Conservation (phyloP, 1,140 invertebrate genomes). For the Cydia pomonella region DNA sequence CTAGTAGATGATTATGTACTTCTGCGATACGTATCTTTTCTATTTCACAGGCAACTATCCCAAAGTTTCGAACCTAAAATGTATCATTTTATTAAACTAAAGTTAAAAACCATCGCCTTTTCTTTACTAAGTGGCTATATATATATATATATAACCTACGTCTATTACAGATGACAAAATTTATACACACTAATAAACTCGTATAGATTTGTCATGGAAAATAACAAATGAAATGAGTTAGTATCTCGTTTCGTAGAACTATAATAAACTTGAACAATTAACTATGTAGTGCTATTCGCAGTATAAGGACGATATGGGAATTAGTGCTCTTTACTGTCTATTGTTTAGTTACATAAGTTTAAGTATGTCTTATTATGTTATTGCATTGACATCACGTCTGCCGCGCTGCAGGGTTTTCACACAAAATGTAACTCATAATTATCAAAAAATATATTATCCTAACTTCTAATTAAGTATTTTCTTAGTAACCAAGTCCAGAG, state of each 20-base stretch:
- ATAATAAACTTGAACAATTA: not conserved
- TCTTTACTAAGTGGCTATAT: not conserved
- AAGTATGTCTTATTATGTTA: not conserved
- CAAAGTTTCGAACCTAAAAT: too few species aligned
- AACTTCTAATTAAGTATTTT: too few species aligned
- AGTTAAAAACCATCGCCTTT: not conserved
- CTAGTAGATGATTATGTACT: too few species aligned
- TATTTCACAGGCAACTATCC: too few species aligned
- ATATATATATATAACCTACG: not conserved
- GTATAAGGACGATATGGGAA: slow-evolving; percentile 1
- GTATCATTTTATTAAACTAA: too few species aligned
- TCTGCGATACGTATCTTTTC: too few species aligned
- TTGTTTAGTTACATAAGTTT: slow-evolving; percentile 85
- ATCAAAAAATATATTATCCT: not conserved
- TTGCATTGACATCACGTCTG: not conserved
- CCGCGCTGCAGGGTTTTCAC: not conserved
- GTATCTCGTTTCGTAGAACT: not conserved
- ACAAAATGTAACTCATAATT: not conserved
- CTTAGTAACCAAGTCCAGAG: too few species aligned
- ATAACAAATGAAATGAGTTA: not conserved
- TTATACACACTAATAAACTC: not conserved
- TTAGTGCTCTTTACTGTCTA: not conserved
- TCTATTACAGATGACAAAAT: not conserved
- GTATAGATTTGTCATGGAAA: not conserved
- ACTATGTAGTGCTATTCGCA: not conserved